These are phyloP conservation scores for Lumbricus terrestris DNA, from an alignment of 2,888 invertebrate species.

Conservation along the genomic window DNA sequence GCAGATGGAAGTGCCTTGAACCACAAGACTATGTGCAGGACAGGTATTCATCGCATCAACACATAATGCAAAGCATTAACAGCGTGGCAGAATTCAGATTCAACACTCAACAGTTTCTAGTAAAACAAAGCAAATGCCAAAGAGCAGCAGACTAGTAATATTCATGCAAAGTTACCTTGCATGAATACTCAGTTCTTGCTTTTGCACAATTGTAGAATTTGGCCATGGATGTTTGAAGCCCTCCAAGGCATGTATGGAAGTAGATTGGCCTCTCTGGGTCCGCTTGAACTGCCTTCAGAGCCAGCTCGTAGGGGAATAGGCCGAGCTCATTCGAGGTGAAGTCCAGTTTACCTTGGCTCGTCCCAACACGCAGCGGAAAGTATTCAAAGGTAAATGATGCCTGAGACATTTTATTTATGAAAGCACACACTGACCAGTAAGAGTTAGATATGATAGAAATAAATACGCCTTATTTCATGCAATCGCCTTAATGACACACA, in stretches of 20 bases:
- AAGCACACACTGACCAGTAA: neutral
- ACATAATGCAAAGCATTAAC: neutral
- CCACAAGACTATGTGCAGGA: too few species aligned
- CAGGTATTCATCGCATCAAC: too few species aligned
- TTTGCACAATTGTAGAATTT: slow-evolving; percentile 59
- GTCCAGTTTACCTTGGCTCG: slow-evolving; percentile 52
- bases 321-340: slow-evolving; percentile 57
- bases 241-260: slow-evolving; percentile 55
- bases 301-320: slow-evolving; percentile 55
- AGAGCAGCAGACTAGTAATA: slow-evolving; percentile 54
- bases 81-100: neutral
- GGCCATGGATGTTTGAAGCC: slow-evolving; percentile 49
- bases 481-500: neutral
- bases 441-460: neutral
- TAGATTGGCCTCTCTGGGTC: slow-evolving; percentile 56
- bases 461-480: neutral
- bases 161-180: slow-evolving; percentile 47
- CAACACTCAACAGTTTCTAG: too few species aligned
- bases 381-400: slow-evolving; percentile 57
- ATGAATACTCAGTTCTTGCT: slow-evolving; percentile 42
- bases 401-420: slow-evolving; percentile 40
- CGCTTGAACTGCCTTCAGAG: slow-evolving; percentile 54
- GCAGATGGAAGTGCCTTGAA: too few species aligned
- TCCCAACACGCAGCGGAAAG: slow-evolving; percentile 57
- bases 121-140: too few species aligned